Base-by-base conservation (phyloP, 2,888 invertebrate genomes). In the Melieria picta region DNA sequence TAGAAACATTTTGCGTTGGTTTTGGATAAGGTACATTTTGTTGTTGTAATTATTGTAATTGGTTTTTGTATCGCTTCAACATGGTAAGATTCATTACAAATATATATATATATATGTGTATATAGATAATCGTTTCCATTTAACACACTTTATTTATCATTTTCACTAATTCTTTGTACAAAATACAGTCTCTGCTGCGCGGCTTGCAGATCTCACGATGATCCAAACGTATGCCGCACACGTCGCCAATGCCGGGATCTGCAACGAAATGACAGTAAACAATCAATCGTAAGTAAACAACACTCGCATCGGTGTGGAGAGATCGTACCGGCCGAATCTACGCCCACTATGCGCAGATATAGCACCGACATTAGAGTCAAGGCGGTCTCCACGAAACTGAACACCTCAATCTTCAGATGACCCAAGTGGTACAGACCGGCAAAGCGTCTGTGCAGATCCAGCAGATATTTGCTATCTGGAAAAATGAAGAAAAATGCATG, bases 121-220 rank as follows among this genome's bases (percentile, higher is more conserved):
- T 58, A 58, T 58, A 3, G 3, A 7, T 5, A 56, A n/a, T 45
- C 30, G n/a, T 30, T 50, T 45, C 7, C 30, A 45, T 64, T 80
- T 77, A 85, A 79, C 83, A 86, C 77, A 87, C 83, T 80, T 85
- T 84, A 73, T 87, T 86, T 71, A 93, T 91, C 78, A 93, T 88
- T 72, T 89, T 88, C 47, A 91, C 88, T 52, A 93, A 87, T 83
- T 93, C 91, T 62, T 88, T 89, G 85, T 93, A 93, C 4, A 93
- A 86, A 73, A 91, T 89, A 78, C 93, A 93, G 63, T 88, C 86
- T 43, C 93, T 88, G 78, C 91, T 91, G 56, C 91, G 89, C 0
- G 95, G 95, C 84, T 96, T 96, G 87, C 96, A 96, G 73, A 95
- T 93, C 85, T 94, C 93, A 57, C 95, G 87, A 87, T 96, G 96